phyloP scores from a whole-genome alignment of 1,140 invertebrate species.

The Cherax destructor region DNA sequence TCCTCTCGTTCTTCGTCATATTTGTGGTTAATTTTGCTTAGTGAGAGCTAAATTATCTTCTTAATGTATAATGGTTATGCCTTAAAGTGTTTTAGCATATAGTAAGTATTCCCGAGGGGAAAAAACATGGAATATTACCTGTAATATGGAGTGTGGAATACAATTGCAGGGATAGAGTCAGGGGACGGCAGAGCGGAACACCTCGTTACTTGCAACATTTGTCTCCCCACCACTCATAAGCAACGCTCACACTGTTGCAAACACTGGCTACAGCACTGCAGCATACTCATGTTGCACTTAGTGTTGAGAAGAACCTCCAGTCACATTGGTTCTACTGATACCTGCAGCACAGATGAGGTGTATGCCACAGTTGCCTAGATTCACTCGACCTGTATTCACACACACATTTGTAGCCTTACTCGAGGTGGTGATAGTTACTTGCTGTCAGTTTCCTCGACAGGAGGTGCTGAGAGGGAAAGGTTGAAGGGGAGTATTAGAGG shows the following conservation, averaged over 20 bases:
- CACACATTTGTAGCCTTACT: background rate
- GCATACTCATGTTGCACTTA: too few relatives aligned
- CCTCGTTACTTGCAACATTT: background rate
- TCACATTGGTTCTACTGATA: background rate
- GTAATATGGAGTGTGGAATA: background rate
- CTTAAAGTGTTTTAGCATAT: too few relatives aligned
- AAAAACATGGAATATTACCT: background rate
- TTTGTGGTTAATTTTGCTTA: too few relatives aligned
- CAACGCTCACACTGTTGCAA: too few relatives aligned
- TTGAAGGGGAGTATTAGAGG: background rate
- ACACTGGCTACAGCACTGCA: too few relatives aligned
- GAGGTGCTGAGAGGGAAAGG: background rate
- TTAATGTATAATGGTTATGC: too few relatives aligned
- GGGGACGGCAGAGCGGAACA: background rate
- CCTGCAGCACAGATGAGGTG: background rate
- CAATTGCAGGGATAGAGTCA: background rate
- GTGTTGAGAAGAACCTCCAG: too few relatives aligned
- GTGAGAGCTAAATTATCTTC: too few relatives aligned
- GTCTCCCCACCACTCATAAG: background rate
- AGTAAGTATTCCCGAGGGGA: too few relatives aligned
- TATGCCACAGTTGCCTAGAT: background rate
- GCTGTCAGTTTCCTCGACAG: background rate
- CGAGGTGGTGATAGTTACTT: background rate
- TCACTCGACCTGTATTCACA: background rate
- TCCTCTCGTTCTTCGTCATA: too few relatives aligned